Base-by-base conservation (phyloP, 2,113 vertebrate species). In the Onychorhynchus coronatus region DNA sequence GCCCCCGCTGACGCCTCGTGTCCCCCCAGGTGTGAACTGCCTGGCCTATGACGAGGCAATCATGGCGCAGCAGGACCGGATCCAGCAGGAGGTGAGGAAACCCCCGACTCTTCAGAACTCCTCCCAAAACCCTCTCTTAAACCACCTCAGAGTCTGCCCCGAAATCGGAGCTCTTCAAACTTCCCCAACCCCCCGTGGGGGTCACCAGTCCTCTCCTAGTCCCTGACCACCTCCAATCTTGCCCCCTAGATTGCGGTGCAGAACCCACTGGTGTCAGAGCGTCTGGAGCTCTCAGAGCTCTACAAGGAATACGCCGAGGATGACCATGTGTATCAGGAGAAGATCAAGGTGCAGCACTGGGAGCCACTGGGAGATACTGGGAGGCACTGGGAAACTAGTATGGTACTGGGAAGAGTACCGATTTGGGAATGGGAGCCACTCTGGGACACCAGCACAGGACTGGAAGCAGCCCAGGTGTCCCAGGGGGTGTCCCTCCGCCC, bases 301-400 rank as follows among this genome's bases (percentile, higher is more conserved):
- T 98, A 99, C 97, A 98, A 97, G 88, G 99, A 99, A 71, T 99
- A 99, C 59, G 98, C 99, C 0, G 95, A 98, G 42, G 99, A 99
- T 8, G 99, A 99, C 97, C 98, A 95, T 11, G 97, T 99, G 95
- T 99, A 99, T 92, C 99, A 99, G 97, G 98, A 98, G 95, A 99
- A 99, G 97, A 99, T 99, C 94, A 99, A 99, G 99, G 99, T 99
- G 58, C 12, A 16, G 41, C 20, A 46, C 30, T 41, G 70, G 65
- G 41, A 20, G 28, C 4, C 3, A 15, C 35, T 31, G 68, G 52
- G 41, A 46, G 17, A 5, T 41, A 44, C 52, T 56, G 31, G 39
- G 23, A 23, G 49, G 5, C 4, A 9, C 53, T 28, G 58, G 58
- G 58, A 16, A 5, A 25, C 9, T 35, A 19, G 44, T 61, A 5